Evolutionary conservation across 2,113 vertebrate species (phyloP), one percentile per base, ranked within the genome.

Genomic region (Poeciliopsis retropinna): DNA sequence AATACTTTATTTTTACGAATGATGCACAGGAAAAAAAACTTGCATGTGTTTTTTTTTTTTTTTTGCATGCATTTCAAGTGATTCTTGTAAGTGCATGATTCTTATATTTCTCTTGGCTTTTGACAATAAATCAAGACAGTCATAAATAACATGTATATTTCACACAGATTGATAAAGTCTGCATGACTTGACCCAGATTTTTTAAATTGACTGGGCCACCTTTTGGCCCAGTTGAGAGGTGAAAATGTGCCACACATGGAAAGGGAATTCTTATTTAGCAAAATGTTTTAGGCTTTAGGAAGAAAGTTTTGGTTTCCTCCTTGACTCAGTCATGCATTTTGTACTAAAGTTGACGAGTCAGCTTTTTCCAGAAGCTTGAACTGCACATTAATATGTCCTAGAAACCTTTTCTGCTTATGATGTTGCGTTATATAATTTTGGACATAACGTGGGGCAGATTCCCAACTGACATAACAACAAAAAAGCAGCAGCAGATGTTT

Each of bases 401-500:
- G 83, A 19, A 17, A 25, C 30, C 76, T 67, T 79, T 73, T 32
- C 37, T 82, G 66, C 69, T 66, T 70, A 74, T 81, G 73, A 67
- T 89, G 76, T 84, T 77, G 74, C 60, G 79, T 75, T 28, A 79
- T 85, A 79, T 34, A 73, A 66, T 44, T 17, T 30, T 67, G 60
- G 81, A 83, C 72, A 81, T 74, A 85, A 47, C 80, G 82, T 2
- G 22, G 67, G 86, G 84, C 75, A 85, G 81, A 89, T 74, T 83
- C 62, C 75, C 64, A 89, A 71, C 13, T 75, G 47, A 39, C 60
- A 70, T 47, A n/a, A 57, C 9, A 31, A 29, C 7, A 44, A 64
- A 61, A 71, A 41, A 65, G 72, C 84, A 62, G 54, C 70, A 71
- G 84, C 93, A 94, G 86, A 91, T 94, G 93, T 85, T 93, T 80